Percentiles rank a stretch among this genome's conserved stretches.
Evolutionary conservation across 2,888 invertebrate genomes (phyloP).

Genomic region (Scotopteryx bipunctaria): DNA sequence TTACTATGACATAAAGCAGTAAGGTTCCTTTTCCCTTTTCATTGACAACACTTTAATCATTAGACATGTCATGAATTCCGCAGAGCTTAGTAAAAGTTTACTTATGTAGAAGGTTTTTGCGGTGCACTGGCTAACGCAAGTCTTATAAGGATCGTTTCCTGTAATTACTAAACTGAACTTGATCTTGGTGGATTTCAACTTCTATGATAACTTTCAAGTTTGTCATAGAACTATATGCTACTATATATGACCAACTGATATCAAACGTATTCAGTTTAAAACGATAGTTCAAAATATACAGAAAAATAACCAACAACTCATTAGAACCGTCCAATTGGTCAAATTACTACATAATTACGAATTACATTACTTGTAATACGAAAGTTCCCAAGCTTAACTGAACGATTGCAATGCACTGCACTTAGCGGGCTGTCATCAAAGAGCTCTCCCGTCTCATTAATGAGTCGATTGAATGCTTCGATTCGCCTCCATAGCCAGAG

Average conservation of each 20-base stretch:
- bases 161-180: conserved; percentile 21
- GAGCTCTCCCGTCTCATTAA: conserved; percentile 8
- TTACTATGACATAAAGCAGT: neutral
- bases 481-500: conserved; percentile 13
- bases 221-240: neutral
- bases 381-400: neutral
- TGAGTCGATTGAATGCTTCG: conserved; percentile 17
- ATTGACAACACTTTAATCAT: conserved; percentile 1
- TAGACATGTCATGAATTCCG: conserved; percentile 19
- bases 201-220: conserved; percentile 12
- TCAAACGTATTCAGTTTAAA: no score
- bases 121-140: conserved; percentile 2
- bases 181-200: conserved; percentile 15
- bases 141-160: conserved; percentile 22
- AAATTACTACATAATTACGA: neutral
- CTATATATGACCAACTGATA: no score
- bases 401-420: conserved; percentile 1
- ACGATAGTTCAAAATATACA: no score
- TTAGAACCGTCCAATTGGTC: neutral
- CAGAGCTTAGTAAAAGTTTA: conserved; percentile 20
- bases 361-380: neutral
- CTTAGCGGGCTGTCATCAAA: conserved; percentile 9
- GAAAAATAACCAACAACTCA: neutral
- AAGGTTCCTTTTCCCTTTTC: neutral
- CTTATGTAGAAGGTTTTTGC: conserved; percentile 25